These are phyloP conservation scores for Astreopora myriophthalma DNA, from an alignment of 64 coral and sea anemone genomes.

Conservation along the genomic window DNA sequence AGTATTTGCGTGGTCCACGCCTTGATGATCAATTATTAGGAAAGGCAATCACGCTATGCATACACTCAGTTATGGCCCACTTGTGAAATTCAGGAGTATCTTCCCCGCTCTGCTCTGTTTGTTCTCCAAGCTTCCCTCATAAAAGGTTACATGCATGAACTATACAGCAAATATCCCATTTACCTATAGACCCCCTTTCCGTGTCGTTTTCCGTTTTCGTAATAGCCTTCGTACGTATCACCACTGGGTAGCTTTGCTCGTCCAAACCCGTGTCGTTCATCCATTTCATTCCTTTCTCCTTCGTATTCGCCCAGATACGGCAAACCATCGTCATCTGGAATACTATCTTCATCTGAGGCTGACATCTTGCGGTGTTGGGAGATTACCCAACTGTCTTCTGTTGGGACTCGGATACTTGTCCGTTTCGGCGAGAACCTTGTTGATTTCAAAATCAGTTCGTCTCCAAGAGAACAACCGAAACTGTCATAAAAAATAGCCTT, in stretches of 20 bases:
- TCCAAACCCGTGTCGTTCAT: conserved; percentile 58
- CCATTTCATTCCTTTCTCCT: conserved; percentile 55
- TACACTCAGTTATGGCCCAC: no score
- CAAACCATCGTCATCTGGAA: conserved; percentile 53
- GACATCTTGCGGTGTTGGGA: not conserved
- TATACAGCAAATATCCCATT: not conserved
- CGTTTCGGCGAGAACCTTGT: not conserved
- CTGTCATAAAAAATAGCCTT: not conserved
- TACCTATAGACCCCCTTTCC: conserved; percentile 62
- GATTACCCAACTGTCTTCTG: no score
- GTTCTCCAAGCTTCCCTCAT: no score
- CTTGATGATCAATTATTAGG: no score
- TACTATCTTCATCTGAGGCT: conserved; percentile 64
- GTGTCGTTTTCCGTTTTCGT: conserved; percentile 60
- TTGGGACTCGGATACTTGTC: not conserved
- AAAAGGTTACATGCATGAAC: no score
- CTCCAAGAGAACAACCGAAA: not conserved
- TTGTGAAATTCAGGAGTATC: no score
- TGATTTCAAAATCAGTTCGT: conserved; percentile 15
- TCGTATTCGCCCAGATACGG: conserved; percentile 69
- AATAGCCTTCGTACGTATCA: conserved; percentile 64
- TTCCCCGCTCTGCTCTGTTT: not conserved
- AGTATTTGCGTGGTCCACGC: no score
- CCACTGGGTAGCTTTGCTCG: conserved; percentile 25
- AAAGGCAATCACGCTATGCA: no score